Conservation (phyloP, 1,140 invertebrate genomes). For the Orussus abietinus region DNA sequence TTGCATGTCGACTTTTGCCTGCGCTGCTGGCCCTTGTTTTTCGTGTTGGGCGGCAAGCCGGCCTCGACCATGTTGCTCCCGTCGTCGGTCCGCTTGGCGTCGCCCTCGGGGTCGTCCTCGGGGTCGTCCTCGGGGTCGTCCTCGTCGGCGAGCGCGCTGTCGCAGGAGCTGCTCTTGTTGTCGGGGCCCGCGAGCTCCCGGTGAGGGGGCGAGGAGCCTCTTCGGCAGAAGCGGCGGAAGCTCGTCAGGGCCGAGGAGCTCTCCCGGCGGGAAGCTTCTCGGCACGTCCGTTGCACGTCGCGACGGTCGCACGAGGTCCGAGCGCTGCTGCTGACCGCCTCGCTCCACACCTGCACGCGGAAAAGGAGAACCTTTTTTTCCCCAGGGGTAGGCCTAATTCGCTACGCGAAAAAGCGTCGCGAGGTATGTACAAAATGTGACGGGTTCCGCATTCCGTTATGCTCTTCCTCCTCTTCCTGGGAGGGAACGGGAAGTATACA, state of each 20-base stretch:
- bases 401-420: too few relatives aligned
- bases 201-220: conserved; percentile 19
- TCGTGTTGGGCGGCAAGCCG: conserved; percentile 61
- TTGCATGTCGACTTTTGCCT: conserved; percentile 77
- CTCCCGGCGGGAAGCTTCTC: too few relatives aligned
- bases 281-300: too few relatives aligned
- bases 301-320: not conserved
- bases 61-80: conserved; percentile 68
- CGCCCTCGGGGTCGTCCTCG: conserved; percentile 26
- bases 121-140: conserved; percentile 21
- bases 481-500: too few relatives aligned
- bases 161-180: conserved; percentile 42
- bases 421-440: too few relatives aligned
- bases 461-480: too few relatives aligned
- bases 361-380: too few relatives aligned
- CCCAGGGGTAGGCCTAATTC: too few relatives aligned
- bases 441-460: too few relatives aligned
- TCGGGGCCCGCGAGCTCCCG: conserved; percentile 40
- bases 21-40: conserved; percentile 57
- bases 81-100: conserved; percentile 31
- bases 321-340: too few relatives aligned
- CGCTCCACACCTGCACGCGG: too few relatives aligned
- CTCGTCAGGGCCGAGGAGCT: conserved; percentile 14
- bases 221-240: conserved; percentile 19
- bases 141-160: conserved; percentile 27